Evolutionary conservation across 2,113 vertebrate species (phyloP).

Genomic region (Notothenia rossii): DNA sequence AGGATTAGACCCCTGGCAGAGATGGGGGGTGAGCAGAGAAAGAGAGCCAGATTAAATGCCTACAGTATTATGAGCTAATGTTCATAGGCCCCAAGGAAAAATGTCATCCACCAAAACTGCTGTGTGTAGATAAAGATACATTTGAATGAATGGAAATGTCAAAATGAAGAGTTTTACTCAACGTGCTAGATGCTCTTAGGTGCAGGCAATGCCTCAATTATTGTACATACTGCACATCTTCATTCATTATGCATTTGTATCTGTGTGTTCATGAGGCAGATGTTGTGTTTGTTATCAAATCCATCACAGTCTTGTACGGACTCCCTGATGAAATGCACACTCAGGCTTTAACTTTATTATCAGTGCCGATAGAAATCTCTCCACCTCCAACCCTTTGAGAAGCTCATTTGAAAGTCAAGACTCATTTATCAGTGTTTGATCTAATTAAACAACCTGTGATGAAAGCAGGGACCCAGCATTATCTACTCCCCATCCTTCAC

Average conservation of each 20-base stretch:
- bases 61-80: slow-evolving; percentile 52
- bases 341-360: slow-evolving; percentile 35
- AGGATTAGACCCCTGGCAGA: slow-evolving; percentile 72
- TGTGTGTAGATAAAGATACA: background rate
- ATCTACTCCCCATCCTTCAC: slow-evolving; percentile 28
- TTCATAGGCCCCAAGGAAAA: slow-evolving; percentile 33
- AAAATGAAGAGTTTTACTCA: background rate
- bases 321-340: slow-evolving; percentile 35
- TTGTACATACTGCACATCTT: background rate
- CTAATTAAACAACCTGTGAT: slow-evolving; percentile 75
- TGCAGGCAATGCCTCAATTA: background rate
- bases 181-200: background rate
- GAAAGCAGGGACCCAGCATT: slow-evolving; percentile 49
- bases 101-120: slow-evolving; percentile 7
- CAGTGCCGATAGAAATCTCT: slow-evolving; percentile 51
- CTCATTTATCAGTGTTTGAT: slow-evolving; percentile 74
- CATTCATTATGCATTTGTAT: background rate
- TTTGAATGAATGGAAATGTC: slow-evolving; percentile 13
- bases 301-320: slow-evolving; percentile 1
- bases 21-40: slow-evolving; percentile 61
- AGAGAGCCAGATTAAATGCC: slow-evolving; percentile 63
- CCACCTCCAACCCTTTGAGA: slow-evolving; percentile 58
- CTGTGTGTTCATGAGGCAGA: background rate
- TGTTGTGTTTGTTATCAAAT: slow-evolving; percentile 29
- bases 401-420: slow-evolving; percentile 71